Conservation (phyloP, 2,113 vertebrate genomes). For the Cnemophilus loriae region DNA sequence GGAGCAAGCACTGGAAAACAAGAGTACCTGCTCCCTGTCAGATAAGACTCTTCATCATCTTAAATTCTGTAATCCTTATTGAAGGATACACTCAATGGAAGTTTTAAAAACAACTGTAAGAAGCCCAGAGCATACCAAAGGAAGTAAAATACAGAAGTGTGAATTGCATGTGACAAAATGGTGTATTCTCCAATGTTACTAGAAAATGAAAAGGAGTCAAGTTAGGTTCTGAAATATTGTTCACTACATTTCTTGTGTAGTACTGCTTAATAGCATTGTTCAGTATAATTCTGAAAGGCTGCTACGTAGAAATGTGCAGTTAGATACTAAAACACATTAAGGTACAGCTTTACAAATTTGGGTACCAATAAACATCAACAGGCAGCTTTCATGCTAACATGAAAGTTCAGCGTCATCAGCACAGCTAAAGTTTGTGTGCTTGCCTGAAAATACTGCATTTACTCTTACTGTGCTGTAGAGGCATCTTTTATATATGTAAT, state of each 20-base stretch:
- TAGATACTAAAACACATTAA: slow-evolving; percentile 3
- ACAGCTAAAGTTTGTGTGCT: slow-evolving; percentile 9
- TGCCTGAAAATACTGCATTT: slow-evolving; percentile 55
- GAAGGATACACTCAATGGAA: background rate
- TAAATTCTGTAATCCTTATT: background rate
- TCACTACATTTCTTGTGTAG: slow-evolving; percentile 40
- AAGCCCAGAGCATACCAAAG: background rate
- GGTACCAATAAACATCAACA: background rate
- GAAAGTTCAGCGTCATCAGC: slow-evolving; percentile 6
- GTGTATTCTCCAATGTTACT: slow-evolving; percentile 19
- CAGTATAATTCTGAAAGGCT: slow-evolving; percentile 4
- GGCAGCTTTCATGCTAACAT: background rate
- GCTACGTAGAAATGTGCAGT: background rate
- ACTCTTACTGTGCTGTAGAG: slow-evolving; percentile 20
- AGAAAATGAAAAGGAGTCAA: slow-evolving; percentile 26
- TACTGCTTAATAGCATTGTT: background rate
- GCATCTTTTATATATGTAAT: background rate
- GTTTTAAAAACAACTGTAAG: background rate
- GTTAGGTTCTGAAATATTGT: slow-evolving; percentile 14
- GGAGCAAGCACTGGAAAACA: background rate
- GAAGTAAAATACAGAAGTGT: background rate
- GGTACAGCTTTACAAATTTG: background rate
- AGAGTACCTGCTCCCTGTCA: background rate
- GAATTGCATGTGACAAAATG: slow-evolving; percentile 32
- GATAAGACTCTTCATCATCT: background rate